A percentile compares a stretch with the other conserved stretches of the same genome.
Evolutionary conservation across 2,113 vertebrate species (phyloP).

Genomic region (Eretmodus cyanostictus): DNA sequence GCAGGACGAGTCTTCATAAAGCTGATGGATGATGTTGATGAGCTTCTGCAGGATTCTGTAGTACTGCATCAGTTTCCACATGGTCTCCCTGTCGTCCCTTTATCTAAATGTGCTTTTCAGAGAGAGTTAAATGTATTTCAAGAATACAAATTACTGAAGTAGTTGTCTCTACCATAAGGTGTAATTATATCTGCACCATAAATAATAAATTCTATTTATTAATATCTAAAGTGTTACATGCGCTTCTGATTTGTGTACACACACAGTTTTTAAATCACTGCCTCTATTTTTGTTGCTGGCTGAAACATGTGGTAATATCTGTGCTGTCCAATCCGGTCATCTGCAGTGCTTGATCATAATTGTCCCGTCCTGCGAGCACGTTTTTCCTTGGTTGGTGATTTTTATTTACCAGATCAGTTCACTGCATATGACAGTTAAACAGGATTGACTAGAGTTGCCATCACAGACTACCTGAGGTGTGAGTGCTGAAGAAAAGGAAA

Average conservation of each 20-base stretch:
- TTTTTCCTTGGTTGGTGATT: background rate
- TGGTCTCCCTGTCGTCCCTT: background rate
- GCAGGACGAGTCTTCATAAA: background rate
- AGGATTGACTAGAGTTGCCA: background rate
- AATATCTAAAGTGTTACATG: background rate
- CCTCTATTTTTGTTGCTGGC: background rate
- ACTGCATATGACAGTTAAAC: background rate
- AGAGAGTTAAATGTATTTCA: background rate
- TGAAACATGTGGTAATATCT: background rate
- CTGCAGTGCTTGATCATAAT: background rate
- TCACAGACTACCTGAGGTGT: background rate
- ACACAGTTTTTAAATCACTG: background rate
- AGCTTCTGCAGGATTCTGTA: rapidly evolving
- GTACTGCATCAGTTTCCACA: background rate
- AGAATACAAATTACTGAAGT: background rate
- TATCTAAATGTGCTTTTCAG: background rate
- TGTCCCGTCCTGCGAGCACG: background rate
- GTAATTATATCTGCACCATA: background rate
- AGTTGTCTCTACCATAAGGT: background rate
- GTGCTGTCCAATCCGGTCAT: background rate
- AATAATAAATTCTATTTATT: background rate
- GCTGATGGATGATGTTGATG: background rate
- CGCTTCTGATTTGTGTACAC: background rate
- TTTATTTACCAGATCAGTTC: background rate
- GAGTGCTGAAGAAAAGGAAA: background rate